Base-by-base conservation (phyloP, 2,888 invertebrate species). In the Pelosia muscerda region DNA sequence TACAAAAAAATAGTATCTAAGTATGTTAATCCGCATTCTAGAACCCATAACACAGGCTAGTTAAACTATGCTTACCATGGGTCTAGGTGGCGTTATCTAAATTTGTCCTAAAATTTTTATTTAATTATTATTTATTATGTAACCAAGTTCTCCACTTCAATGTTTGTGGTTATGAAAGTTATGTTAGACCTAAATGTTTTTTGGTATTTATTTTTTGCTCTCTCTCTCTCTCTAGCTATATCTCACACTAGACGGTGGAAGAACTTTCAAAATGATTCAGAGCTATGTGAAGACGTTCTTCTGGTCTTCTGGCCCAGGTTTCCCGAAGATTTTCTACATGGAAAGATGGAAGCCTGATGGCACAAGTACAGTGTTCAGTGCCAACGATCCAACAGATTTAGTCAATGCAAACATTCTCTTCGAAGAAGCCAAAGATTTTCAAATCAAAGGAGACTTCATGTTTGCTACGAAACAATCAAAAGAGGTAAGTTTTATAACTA, bases 371-470 rank as follows among this genome's bases (percentile, higher is more conserved):
- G 97, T 97, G 80, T 96, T 96, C 77, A 97, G 97, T 96, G 95
- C 95, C 2, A 91, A 90, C 62, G 95, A 91, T 31, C 95, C 95
- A 0, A 87, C 87, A 1, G 95, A 95, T 66, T 87, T 96, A 75
- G 88, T 66, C 86, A 97, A 84, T 86, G 95, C 94, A 10, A 88
- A 91, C 62, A 90, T 95, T 1, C 88, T 97, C 34, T 96, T 97
- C 60, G 95, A 95, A 23, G 96, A 97, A 77, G 97, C 98, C 1
- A 96, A 97, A 83, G 98, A 98, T 86, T 98, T 98, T 89, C 97
- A 97, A 85, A 96, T 98, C 42, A 97, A 96, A 84, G 97, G 97
- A 22, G 97, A 98, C 81, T 98, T 97, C 88, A 96, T 98, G 96
- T 98, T 98, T 90, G 98, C 97, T 0, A 97, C 97, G 0, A 96